Evolutionary conservation across 2,888 invertebrate species (phyloP).

Genomic region (Calliscelio sp.): DNA sequence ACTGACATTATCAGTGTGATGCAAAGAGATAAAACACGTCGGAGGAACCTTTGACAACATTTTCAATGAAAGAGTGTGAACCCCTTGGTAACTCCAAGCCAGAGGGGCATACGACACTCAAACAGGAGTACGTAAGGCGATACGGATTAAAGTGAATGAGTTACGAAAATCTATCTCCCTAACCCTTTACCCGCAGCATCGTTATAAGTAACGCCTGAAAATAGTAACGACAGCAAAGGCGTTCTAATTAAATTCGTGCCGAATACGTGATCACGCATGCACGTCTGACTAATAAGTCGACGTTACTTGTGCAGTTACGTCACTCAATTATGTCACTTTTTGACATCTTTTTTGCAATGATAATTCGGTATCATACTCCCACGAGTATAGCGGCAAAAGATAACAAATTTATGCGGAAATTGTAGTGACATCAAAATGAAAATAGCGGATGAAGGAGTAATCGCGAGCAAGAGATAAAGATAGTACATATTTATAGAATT

Average conservation of each 20-base stretch:
- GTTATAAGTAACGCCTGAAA: constrained; percentile 55
- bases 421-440: too few species aligned
- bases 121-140: constrained; percentile 69
- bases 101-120: constrained; percentile 67
- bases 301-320: constrained; percentile 54
- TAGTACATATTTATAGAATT: too few species aligned
- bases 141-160: constrained; percentile 71
- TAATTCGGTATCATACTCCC: constrained; percentile 4
- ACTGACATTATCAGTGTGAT: constrained; percentile 23
- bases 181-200: constrained; percentile 47
- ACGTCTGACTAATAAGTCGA: constrained; percentile 72
- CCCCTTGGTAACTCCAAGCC: constrained; percentile 46
- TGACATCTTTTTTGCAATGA: constrained; percentile 28
- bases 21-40: constrained; percentile 59
- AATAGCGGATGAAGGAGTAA: too few species aligned
- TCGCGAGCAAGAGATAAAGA: too few species aligned
- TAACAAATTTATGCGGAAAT: too few species aligned
- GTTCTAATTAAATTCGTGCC: constrained; percentile 78
- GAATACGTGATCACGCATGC: constrained; percentile 74
- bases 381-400: too few species aligned
- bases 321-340: constrained; percentile 63
- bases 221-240: constrained; percentile 68
- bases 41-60: constrained; percentile 56
- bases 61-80: constrained; percentile 62
- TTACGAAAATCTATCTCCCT: constrained; percentile 60